Conservation (phyloP, 1,140 invertebrate species). For the Leptinotarsa texana region DNA sequence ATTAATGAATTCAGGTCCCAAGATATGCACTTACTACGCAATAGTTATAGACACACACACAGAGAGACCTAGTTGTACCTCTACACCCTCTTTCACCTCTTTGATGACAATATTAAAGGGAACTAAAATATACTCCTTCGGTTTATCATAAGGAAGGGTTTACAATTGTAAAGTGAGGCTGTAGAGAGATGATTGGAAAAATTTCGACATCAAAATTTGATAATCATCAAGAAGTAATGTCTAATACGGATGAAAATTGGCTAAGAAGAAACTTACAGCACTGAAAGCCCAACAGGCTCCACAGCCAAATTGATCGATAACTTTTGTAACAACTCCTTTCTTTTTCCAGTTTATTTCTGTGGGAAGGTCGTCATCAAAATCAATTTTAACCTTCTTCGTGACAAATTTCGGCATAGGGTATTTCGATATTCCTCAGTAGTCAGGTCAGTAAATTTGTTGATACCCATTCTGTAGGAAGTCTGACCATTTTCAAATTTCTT, state of each 20-base stretch:
- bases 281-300: constrained; percentile 63
- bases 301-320: constrained; percentile 50
- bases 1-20: neutral
- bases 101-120: too few species aligned
- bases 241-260: too few species aligned
- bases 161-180: too few species aligned
- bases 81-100: too few species aligned
- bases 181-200: too few species aligned
- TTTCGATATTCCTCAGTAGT: constrained; percentile 69
- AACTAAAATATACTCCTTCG: too few species aligned
- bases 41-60: too few species aligned
- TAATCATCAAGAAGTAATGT: too few species aligned
- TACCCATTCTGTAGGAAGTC: constrained; percentile 65
- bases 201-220: too few species aligned
- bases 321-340: constrained; percentile 45
- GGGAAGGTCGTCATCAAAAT: neutral
- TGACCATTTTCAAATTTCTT: constrained; percentile 61
- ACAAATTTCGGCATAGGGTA: neutral
- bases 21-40: too few species aligned
- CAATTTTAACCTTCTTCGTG: neutral
- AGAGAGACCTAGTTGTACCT: too few species aligned
- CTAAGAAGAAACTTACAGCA: constrained; percentile 47
- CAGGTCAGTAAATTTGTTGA: constrained; percentile 85
- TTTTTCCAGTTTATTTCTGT: constrained; percentile 38
- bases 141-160: too few species aligned